Evolutionary conservation across 1,140 invertebrate genomes (phyloP).

Genomic region (Aphidius ervi): DNA sequence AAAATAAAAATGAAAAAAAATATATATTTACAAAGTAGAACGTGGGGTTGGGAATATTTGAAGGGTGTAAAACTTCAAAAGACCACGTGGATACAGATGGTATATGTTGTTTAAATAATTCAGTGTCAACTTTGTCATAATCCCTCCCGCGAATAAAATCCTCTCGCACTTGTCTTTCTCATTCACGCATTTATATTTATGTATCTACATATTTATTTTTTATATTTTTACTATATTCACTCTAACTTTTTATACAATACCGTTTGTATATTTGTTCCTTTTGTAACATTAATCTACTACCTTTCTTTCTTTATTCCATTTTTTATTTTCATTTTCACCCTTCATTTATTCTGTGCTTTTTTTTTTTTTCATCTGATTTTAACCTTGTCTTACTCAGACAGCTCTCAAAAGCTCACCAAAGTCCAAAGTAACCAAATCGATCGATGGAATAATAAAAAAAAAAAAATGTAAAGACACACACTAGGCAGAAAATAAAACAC

Average conservation of each 20-base stretch:
- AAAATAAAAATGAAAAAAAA: constrained; percentile 14
- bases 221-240: background rate
- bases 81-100: constrained; percentile 52
- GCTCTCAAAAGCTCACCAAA: constrained; percentile 1
- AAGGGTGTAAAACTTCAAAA: constrained; percentile 53
- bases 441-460: constrained; percentile 25
- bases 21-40: constrained; percentile 50
- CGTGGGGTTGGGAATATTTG: constrained; percentile 53
- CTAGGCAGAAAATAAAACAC: constrained; percentile 18
- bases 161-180: constrained; percentile 24
- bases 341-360: background rate
- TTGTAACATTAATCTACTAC: background rate
- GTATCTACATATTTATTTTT: background rate
- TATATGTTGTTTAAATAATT: constrained; percentile 53
- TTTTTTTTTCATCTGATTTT: constrained; percentile 5
- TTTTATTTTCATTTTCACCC: constrained; percentile 8
- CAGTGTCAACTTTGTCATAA: constrained; percentile 51
- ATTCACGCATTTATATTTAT: constrained; percentile 17
- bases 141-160: constrained; percentile 18
- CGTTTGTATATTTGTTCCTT: constrained; percentile 13
- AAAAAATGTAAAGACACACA: background rate
- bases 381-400: constrained; percentile 4
- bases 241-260: constrained; percentile 12
- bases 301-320: background rate
- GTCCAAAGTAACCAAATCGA: constrained; percentile 27